Base-by-base conservation (phyloP, 2,113 vertebrate species). In the Nymphicus hollandicus region DNA sequence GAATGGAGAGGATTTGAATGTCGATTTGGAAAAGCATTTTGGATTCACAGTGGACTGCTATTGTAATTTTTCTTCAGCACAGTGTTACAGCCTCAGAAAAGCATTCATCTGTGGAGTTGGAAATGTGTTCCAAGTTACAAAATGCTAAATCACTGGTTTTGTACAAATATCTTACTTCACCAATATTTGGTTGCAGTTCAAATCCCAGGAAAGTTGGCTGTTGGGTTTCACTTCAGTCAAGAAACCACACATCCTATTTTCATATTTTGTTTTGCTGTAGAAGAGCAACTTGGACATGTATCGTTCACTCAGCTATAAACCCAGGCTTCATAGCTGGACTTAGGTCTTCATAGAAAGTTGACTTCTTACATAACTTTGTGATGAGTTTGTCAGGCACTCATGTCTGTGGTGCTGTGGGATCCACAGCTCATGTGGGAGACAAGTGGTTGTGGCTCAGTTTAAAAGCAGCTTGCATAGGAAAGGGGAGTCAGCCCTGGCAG, bases 341-440 rank as follows among this genome's bases (percentile, higher is more conserved):
- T 41, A 23, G 37, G 33, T 58, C 25, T 70, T 46, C 50, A 5
- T 27, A 41, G 28, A 35, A 74, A 58, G 29, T 28, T 69, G 29
- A 12, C 33, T 52, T 58, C 20, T n/a, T n/a, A 17, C 3, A 0
- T 73, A 46, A 33, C 44, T 74, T 39, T 64, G 43, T 5, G 4
- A 64, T 56, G 50, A 39, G 37, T 58, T 74, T 91, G 55, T 69
- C 66, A 46, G 56, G 31, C 6, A 4, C 56, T n/a, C 43, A 44
- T 0, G 6, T 43, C 27, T 39, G 17, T 13, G 9, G 2, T 18
- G 53, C 13, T 6, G 66, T 3, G 2, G 37, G 43, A 17, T 28
- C n/a, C 39, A 11, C 6, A 18, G 37, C 19, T 80, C 27, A 0
- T 29, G n/a, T 24, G 16, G 41, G 63, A 63, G 14, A 23, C 23